phyloP scores from a whole-genome alignment of 2,113 vertebrate species.

The Nibea albiflora region DNA sequence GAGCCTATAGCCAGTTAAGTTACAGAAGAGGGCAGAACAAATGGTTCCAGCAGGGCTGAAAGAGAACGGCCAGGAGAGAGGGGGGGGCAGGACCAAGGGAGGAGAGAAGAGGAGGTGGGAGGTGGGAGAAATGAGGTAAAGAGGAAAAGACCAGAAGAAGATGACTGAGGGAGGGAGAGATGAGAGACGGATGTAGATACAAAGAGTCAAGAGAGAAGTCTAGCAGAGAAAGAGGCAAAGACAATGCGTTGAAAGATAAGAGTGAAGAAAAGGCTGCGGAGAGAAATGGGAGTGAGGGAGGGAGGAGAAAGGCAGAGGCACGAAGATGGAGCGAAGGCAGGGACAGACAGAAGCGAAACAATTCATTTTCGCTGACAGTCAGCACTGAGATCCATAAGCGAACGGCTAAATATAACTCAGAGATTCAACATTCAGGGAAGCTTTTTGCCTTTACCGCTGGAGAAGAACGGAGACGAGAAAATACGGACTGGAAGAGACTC shows the following conservation, averaged over 20 bases:
- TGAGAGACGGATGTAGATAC: constrained; percentile 60
- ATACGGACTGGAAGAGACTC: constrained; percentile 40
- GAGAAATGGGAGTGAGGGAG: constrained; percentile 57
- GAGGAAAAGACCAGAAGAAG: constrained; percentile 15
- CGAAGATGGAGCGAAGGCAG: constrained; percentile 70
- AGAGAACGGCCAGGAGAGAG: constrained; percentile 35
- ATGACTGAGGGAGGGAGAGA: constrained; percentile 43
- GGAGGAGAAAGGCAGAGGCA: constrained; percentile 55
- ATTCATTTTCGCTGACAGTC: constrained; percentile 83
- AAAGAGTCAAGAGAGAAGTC: constrained; percentile 40
- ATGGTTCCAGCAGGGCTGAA: constrained; percentile 65
- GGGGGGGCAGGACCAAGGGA: constrained; percentile 27
- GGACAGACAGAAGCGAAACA: constrained; percentile 77
- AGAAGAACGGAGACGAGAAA: constrained; percentile 57
- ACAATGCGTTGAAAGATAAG: constrained; percentile 57
- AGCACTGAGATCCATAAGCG: constrained; percentile 79
- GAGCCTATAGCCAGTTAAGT: constrained; percentile 67
- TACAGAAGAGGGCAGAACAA: constrained; percentile 76
- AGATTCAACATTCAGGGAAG: constrained; percentile 72
- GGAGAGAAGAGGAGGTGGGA: background rate
- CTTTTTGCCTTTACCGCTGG: constrained; percentile 42
- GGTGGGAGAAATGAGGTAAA: constrained; percentile 28
- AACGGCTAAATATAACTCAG: constrained; percentile 79
- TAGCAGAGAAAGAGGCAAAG: constrained; percentile 33
- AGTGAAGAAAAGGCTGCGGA: constrained; percentile 55